A percentile compares a stretch with the other conserved stretches of the same genome.
Conservation (phyloP, 2,888 invertebrate genomes). For the Aphidoletes aphidimyza region DNA sequence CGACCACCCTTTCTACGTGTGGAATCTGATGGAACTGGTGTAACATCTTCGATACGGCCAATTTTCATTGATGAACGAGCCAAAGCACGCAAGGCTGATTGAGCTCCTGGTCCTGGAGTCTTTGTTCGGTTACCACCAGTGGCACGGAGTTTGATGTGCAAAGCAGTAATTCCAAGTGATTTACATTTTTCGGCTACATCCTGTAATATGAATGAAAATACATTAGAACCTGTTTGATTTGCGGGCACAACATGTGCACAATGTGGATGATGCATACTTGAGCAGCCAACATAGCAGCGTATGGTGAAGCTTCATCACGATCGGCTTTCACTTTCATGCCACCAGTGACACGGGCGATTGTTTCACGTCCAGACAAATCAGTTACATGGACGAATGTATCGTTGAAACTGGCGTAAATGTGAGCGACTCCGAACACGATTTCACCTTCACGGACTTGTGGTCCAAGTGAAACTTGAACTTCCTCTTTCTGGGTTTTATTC, state of each 20-base stretch:
- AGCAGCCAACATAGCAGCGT: constrained; percentile 99
- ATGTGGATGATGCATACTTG: constrained; percentile 73
- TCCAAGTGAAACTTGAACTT: constrained; percentile 94
- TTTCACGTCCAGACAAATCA: constrained; percentile 96
- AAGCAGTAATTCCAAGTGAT: constrained; percentile 93
- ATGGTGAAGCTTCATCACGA: constrained; percentile 99
- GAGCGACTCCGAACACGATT: constrained; percentile 98
- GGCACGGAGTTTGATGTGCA: constrained; percentile 97
- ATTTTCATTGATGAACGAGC: constrained; percentile 99
- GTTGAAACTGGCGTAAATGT: constrained; percentile 99
- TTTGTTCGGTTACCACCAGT: constrained; percentile 99
- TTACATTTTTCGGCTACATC: constrained; percentile 99
- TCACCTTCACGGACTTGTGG: constrained; percentile 98
- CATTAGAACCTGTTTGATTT: constrained; percentile 54
- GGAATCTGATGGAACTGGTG: constrained; percentile 98
- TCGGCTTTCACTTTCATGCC: constrained; percentile 99
- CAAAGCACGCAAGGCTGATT: constrained; percentile 96
- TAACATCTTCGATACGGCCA: constrained; percentile 99
- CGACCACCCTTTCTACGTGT: constrained; percentile 99
- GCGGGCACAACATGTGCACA: constrained; percentile 57
- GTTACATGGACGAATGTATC: constrained; percentile 99
- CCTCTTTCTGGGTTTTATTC: constrained; percentile 96
- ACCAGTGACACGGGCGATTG: constrained; percentile 93
- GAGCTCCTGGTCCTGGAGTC: constrained; percentile 98
- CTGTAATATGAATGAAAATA: constrained; percentile 66